Evolutionary conservation across 2,888 invertebrate genomes (phyloP), one percentile per base, ranked within the genome.

Genomic region (Catonia carolina): DNA sequence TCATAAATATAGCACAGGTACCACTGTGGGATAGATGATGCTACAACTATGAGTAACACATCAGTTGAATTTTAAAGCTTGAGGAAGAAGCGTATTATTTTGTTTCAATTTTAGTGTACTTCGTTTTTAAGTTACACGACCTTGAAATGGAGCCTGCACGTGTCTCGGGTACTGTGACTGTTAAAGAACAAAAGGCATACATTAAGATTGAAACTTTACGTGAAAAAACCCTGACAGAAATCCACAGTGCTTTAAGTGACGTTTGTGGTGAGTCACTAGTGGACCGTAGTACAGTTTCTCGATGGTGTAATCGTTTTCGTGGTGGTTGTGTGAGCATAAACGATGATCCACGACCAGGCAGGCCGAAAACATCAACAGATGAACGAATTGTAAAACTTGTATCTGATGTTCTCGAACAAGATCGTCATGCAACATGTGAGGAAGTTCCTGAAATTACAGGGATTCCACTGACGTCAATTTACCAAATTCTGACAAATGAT

Each of bases 201-300:
- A 33, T 33, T 33, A 33, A 8, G 33, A 33, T 33, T 33, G 33
- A 33, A 33, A 33, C 33, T 33, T 33, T 33, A 33, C 33, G 12
- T 33, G 33, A 12, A 33, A 33, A 33, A 33, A 33, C 8, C 33
- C 33, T 10, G 12, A 33, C 33, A 33, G 33, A 33, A 33, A 33
- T 33, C 33, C 33, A 33, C 8, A 33, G 33, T 33, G 33, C 33
- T 33, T 33, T 33, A 33, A 33, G 47, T 47, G 47, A 47, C 12
- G 14, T 47, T 18, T 47, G 23, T 18, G 22, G 47, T 47, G 47
- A 47, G 47, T 12, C 14, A 20, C 20, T 14, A 47, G 20, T 47
- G n/a, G 23, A 22, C 47, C 47, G 8, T 20, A 47, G 20, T 6
- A 20, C 17, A 20, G 12, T 47, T 47, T 47, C 47, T 22, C n/a